These are phyloP conservation scores for Hipparchia sbordonii DNA, from an alignment of 2,888 invertebrate genomes.

Conservation along the genomic window DNA sequence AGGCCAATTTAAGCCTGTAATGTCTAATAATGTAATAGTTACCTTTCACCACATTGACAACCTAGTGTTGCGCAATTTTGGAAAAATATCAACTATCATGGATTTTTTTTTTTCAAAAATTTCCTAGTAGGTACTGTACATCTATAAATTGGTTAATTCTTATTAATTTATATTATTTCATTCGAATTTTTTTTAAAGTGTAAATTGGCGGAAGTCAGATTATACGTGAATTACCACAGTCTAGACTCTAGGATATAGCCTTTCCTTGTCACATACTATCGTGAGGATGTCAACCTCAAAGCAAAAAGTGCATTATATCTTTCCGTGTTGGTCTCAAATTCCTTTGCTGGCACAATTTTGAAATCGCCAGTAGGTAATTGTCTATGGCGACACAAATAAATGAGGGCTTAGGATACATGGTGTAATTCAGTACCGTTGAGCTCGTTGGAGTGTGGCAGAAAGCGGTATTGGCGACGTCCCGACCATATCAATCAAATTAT, in stretches of 20 bases:
- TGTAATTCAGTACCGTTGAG: slow-evolving; percentile 78
- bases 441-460: slow-evolving; percentile 78
- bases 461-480: slow-evolving; percentile 73
- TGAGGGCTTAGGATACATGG: slow-evolving; percentile 72
- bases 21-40: no score
- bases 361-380: slow-evolving; percentile 57
- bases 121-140: no score
- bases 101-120: no score
- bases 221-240: not conserved
- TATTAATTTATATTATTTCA: no score
- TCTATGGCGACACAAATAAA: slow-evolving; percentile 74
- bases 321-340: slow-evolving; percentile 42
- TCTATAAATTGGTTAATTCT: no score
- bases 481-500: slow-evolving; percentile 80
- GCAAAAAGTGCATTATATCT: slow-evolving; percentile 34
- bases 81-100: no score
- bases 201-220: slow-evolving; percentile 1
- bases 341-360: slow-evolving; percentile 38
- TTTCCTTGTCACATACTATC: not conserved
- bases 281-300: not conserved
- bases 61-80: no score
- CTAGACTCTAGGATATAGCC: slow-evolving; percentile 13
- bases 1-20: no score
- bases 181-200: not conserved
- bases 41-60: no score